Percentiles rank a stretch among this genome's conserved stretches.
Evolutionary conservation across 2,888 invertebrate genomes (phyloP).

Genomic region (Drosophila robusta): DNA sequence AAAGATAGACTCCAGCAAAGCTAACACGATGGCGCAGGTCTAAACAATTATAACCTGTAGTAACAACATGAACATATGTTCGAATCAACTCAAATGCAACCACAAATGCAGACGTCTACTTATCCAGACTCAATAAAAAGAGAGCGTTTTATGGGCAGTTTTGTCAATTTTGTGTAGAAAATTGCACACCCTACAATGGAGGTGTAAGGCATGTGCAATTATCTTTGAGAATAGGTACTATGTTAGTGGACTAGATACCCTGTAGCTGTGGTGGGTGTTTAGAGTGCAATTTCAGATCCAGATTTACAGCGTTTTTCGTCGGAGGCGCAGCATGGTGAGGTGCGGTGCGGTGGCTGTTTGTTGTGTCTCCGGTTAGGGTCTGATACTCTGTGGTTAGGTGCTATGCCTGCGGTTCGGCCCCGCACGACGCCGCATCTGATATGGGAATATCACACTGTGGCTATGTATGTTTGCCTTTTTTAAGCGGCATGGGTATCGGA

Average conservation of each 20-base stretch:
- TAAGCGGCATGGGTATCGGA: constrained; percentile 24
- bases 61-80: background rate
- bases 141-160: no score
- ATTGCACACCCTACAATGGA: constrained; percentile 29
- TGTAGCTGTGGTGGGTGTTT: constrained; percentile 40
- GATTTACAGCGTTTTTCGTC: constrained; percentile 27
- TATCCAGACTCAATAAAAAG: no score
- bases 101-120: background rate
- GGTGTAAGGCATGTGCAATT: background rate
- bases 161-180: background rate
- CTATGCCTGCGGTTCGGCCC: constrained; percentile 62
- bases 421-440: constrained; percentile 65
- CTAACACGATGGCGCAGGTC: background rate
- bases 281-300: constrained; percentile 34
- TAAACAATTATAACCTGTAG: background rate
- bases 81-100: constrained; percentile 4
- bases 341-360: constrained; percentile 8
- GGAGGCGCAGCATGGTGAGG: constrained; percentile 1
- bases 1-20: no score
- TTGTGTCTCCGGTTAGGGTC: constrained; percentile 45
- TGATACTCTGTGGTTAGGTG: constrained; percentile 52
- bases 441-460: constrained; percentile 69
- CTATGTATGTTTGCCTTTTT: constrained; percentile 46
- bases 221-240: no score
- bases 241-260: constrained; percentile 42